These are phyloP conservation scores for Momotus momota DNA, from an alignment of 2,797 vertebrate genomes.

Conservation along the genomic window DNA sequence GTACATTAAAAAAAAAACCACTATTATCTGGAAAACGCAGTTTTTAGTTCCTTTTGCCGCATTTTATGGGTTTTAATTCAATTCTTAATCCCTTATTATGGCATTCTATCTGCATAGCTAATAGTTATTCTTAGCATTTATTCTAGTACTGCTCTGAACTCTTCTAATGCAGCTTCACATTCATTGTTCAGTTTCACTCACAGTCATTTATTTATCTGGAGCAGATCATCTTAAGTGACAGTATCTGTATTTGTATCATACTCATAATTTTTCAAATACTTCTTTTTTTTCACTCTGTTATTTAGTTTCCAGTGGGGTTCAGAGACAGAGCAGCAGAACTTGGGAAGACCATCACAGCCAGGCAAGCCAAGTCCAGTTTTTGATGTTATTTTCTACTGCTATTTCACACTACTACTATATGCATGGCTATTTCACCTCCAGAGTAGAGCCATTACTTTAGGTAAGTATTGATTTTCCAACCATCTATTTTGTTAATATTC, in stretches of 20 bases:
- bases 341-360: not conserved
- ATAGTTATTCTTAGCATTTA: not conserved
- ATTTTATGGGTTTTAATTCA: not conserved
- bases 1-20: not conserved
- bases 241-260: not conserved
- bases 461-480: not conserved
- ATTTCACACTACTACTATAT: not conserved
- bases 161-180: not conserved
- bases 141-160: not conserved
- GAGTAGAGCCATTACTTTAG: not conserved
- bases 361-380: not conserved
- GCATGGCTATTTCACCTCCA: not conserved
- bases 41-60: not conserved
- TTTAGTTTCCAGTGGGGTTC: not conserved
- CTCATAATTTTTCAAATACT: not conserved
- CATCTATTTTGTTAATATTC: not conserved
- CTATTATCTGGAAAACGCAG: not conserved
- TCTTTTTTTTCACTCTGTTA: not conserved
- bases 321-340: not conserved
- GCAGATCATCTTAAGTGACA: not conserved
- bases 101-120: not conserved
- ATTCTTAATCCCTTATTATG: not conserved
- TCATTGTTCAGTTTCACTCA: rapidly evolving
- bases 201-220: not conserved
- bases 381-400: not conserved